Evolutionary conservation across 2,888 invertebrate genomes (phyloP), one percentile per base, ranked within the genome.

Genomic region (Rotaria macrura): DNA sequence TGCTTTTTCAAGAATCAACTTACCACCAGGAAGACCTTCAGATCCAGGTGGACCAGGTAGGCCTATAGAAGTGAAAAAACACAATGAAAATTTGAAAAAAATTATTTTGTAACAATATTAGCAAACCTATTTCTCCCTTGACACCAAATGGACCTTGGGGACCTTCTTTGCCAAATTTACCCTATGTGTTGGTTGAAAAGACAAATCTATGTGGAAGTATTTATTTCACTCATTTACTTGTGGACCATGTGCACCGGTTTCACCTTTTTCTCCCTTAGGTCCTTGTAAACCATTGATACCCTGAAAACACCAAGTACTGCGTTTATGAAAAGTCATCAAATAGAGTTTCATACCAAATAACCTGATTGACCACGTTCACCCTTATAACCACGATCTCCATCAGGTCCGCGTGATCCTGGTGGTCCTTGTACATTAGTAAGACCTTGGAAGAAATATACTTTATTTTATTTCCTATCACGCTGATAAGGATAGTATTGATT

Each of bases 231-330:
- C 9, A 43, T 25, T 79, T 79, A 79, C 79, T n/a, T 43, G 25
- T 40, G 79, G 25, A 25, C 79, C 79, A 43, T 23, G 49, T 55
- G 57, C 20, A 72, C 88, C 88, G 25, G 72, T 25, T 47, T 86
- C 52, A 83, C 87, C 87, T 57, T 85, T 84, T 47, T 85, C 86
- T 34, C 87, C 87, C 72, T 84, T 84, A 4, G 85, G 40, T 20
- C 87, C 87, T 79, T 85, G 84, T 43, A 83, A 34, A 72, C 85
- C 86, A 29, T 55, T 29, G 14, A 84, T 79, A 79, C 79, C 79
- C 79, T 79, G 7, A 0, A 79, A 43, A 79, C 49, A 65, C 0
- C 29, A 2, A 20, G 20, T 20, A 29, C 25, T 4, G 34, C 6
- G 4, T 79, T 12, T 38, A 17, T 79, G 7, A 14, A 17, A 25